Evolutionary conservation across 2,113 vertebrate species (phyloP), one percentile per base, ranked within the genome.

Genomic region (Dunckerocampus dactyliophorus): DNA sequence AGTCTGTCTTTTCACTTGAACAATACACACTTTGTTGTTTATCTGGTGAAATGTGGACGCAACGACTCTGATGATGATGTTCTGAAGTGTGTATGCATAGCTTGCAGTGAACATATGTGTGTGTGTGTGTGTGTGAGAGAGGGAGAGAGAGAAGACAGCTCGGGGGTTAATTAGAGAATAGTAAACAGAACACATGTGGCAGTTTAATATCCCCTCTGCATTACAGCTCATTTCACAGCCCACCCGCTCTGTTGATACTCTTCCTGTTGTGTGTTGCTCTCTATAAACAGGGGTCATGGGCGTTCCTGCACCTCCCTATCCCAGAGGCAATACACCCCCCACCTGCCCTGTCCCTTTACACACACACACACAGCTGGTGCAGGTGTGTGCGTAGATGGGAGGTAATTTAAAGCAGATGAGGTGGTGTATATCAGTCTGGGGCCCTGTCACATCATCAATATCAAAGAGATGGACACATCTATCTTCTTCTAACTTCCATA

Each of bases 161-260:
- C 83, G 82, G 81, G 85, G 87, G 85, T 85, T 88, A 88, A 88
- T 88, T 88, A 88, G 87, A 69, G 85, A 80, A 88, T 88, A 79
- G 87, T 86, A 88, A 88, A 88, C 83, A 88, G 85, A 83, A 79
- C 83, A 88, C 87, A 88, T 88, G 87, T 87, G 87, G 87, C 85
- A 87, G 82, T 74, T 85, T 86, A 88, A 88, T 88, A 86, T 84
- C 85, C 82, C 75, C 75, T 81, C 82, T 81, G 83, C 76, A 79
- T 82, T 81, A 81, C 81, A 88, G 85, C 87, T 85, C 84, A 87
- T 87, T 87, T 88, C 87, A 88, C 82, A 87, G 78, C 74, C 83
- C 82, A 84, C 76, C 87, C 72, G 80, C 83, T 88, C 85, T 82
- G 87, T 87, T 87, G 87, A 85, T 85, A 83, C 87, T 82, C 83